Base-by-base conservation (phyloP, 2,797 vertebrate genomes). In the Cirrhinus molitorella region DNA sequence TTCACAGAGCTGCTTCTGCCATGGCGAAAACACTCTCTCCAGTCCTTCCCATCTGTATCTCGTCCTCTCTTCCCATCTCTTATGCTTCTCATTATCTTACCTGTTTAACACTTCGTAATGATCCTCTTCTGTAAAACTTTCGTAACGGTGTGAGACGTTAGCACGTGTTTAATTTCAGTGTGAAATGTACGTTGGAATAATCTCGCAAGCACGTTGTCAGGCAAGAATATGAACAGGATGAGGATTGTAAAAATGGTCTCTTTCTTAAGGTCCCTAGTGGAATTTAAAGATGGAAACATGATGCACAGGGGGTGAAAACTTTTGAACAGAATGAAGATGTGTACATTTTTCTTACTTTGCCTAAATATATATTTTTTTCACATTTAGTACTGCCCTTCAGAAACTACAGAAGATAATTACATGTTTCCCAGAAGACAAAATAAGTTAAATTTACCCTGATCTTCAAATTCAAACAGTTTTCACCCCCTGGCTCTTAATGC, bases 1-100 rank as follows among this genome's bases (percentile, higher is more conserved):
- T 89, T 91, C 88, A 88, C 85, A 84, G 55, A 78, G 66, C 85
- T 83, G 61, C 86, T 87, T 90, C 59, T 79, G 80, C 70, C 68
- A 53, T 61, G 65, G 83, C 74, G 81, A 79, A 87, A 88, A 72
- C 72, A 81, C 85, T 77, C 40, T 75, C 47, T 72, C 16, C 25
- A n/a, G 40, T 17, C 65, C 71, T 25, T 83, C 43, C 13, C 21
- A 81, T 81, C 55, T 63, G 57, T 81, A 71, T 77, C 28, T 55
- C 14, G 53, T 68, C 55, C 53, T 17, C 51, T 66, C 53, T 55
- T 73, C 43, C 53, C 63, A 45, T 79, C 37, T 83, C 37, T 63
- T 28, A 74, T 67, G 25, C 63, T 68, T 80, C 77, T 80, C n/a
- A 70, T 83, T 85, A 80, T 89, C 67, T 85, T 17, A 81, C 34